phyloP scores from a whole-genome alignment of 2,113 vertebrate genomes.

The Potamarius usumacintae region DNA sequence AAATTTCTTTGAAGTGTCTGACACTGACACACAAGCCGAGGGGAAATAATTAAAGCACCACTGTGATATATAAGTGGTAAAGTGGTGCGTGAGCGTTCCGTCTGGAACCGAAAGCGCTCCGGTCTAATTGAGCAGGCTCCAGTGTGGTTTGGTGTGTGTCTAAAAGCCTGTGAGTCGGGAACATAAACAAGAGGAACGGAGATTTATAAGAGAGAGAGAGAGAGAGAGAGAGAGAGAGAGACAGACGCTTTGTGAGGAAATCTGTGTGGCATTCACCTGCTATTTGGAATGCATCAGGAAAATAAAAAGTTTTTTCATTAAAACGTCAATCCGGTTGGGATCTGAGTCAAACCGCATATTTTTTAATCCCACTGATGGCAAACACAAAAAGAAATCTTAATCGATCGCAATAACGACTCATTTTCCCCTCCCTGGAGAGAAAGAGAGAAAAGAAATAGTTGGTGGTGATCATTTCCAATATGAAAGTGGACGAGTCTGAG shows the following conservation, averaged over 20 bases:
- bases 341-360: not conserved
- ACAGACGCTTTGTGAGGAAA: slow-evolving; percentile 25
- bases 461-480: slow-evolving; percentile 25
- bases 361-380: not conserved
- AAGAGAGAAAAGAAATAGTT: slow-evolving; percentile 52
- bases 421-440: not conserved
- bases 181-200: slow-evolving; percentile 52
- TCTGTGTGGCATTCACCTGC: slow-evolving; percentile 31
- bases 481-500: slow-evolving; percentile 8
- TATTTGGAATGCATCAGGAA: slow-evolving; percentile 3
- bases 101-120: slow-evolving; percentile 4
- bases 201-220: not conserved
- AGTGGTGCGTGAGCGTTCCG: slow-evolving; percentile 41
- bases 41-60: slow-evolving; percentile 68
- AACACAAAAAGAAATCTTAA: not conserved
- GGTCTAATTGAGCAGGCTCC: slow-evolving; percentile 46
- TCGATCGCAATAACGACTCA: not conserved
- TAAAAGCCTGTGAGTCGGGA: slow-evolving; percentile 1
- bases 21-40: slow-evolving; percentile 63
- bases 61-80: slow-evolving; percentile 54
- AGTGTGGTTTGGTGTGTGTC: slow-evolving; percentile 22
- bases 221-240: too few relatives aligned
- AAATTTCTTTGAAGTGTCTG: slow-evolving; percentile 70
- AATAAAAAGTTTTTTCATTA: not conserved
- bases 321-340: not conserved